These are phyloP conservation scores for Xanthia icteritia DNA, from an alignment of 2,888 invertebrate species.

Conservation along the genomic window DNA sequence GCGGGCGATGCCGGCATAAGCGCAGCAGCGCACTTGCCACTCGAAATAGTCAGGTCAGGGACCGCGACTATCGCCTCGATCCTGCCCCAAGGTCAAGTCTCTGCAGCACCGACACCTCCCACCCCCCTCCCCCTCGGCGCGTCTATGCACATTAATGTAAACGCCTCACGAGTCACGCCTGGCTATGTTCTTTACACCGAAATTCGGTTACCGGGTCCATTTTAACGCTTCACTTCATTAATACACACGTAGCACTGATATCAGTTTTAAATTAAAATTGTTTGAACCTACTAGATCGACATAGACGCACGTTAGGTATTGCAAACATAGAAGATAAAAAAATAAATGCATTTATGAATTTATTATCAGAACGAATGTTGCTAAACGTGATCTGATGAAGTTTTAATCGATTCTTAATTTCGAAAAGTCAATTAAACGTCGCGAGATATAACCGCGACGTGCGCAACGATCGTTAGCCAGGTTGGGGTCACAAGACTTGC, in stretches of 20 bases:
- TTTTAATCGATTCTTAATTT: slow-evolving; percentile 89
- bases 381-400: slow-evolving; percentile 84
- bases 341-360: slow-evolving; percentile 58
- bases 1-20: slow-evolving; percentile 69
- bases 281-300: not conserved
- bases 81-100: slow-evolving; percentile 90
- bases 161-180: slow-evolving; percentile 78
- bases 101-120: slow-evolving; percentile 77
- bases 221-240: slow-evolving; percentile 58
- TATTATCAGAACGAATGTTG: slow-evolving; percentile 80
- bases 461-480: slow-evolving; percentile 76
- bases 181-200: slow-evolving; percentile 62
- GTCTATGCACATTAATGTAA: slow-evolving; percentile 75
- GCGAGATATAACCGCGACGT: slow-evolving; percentile 84
- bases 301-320: slow-evolving; percentile 46
- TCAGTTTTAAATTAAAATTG: not conserved
- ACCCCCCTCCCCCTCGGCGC: slow-evolving; percentile 66
- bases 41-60: slow-evolving; percentile 91
- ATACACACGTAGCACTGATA: slow-evolving; percentile 32
- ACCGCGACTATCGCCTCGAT: slow-evolving; percentile 88
- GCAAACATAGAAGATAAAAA: slow-evolving; percentile 66
- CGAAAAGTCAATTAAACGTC: slow-evolving; percentile 84
- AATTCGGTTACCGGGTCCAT: slow-evolving; percentile 66
- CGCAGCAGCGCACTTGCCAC: slow-evolving; percentile 88
- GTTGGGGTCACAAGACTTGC: slow-evolving; percentile 72